A percentile compares a stretch with the other conserved stretches of the same genome.
phyloP scores from a whole-genome alignment of 2,888 invertebrate species.

The Caenorhabditis parvicauda region DNA sequence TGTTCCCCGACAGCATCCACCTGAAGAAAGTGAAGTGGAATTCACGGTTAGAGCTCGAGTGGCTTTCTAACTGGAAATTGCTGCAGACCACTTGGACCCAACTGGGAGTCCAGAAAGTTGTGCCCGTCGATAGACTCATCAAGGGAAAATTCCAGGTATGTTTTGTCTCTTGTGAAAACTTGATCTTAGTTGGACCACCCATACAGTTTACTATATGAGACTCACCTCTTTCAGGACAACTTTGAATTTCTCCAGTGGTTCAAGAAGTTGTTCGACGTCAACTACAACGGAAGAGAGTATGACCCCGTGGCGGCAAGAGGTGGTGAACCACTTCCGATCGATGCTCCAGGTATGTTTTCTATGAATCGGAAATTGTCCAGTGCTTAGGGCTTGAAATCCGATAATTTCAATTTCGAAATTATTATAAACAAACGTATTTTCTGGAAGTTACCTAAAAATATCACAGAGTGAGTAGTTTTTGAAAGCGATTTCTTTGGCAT shows the following conservation, averaged over 20 bases:
- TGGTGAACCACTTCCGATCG: slow-evolving; percentile 34
- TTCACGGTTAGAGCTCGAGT: slow-evolving; percentile 97
- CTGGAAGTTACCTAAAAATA: too few relatives aligned
- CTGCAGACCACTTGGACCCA: slow-evolving; percentile 94
- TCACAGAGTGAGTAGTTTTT: too few relatives aligned
- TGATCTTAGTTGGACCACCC: not conserved
- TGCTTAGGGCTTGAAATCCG: too few relatives aligned
- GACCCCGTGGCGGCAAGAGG: slow-evolving; percentile 83
- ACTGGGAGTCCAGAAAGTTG: slow-evolving; percentile 96
- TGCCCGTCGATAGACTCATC: slow-evolving; percentile 97
- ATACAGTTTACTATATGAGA: not conserved
- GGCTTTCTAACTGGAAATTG: slow-evolving; percentile 97
- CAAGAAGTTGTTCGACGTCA: slow-evolving; percentile 99
- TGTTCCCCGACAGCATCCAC: slow-evolving; percentile 74
- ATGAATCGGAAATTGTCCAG: slow-evolving; percentile 1
- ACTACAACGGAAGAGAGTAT: slow-evolving; percentile 96
- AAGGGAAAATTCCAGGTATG: slow-evolving; percentile 88
- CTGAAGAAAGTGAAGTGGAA: slow-evolving; percentile 76
- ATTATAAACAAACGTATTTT: too few relatives aligned
- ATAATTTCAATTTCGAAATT: too few relatives aligned
- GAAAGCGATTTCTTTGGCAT: too few relatives aligned
- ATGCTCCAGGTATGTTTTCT: slow-evolving; percentile 16
- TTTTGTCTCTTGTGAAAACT: slow-evolving; percentile 2
- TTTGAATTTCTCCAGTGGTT: slow-evolving; percentile 99
- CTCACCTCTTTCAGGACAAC: slow-evolving; percentile 78